Conservation (phyloP, 2,888 invertebrate genomes). For the Mythimna albipuncta region DNA sequence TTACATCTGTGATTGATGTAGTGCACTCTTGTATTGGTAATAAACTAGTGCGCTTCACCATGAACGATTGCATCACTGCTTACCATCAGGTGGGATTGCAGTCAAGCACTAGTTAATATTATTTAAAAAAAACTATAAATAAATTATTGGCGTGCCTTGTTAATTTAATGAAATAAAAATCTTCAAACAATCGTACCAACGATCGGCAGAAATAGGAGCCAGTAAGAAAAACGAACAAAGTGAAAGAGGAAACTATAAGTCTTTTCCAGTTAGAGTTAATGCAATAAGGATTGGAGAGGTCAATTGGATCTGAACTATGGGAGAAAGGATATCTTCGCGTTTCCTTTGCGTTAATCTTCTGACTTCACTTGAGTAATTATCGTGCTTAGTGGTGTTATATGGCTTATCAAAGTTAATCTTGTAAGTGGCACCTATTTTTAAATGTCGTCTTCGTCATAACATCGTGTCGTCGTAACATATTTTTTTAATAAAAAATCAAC, state of each 20-base stretch:
- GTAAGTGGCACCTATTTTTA: not conserved
- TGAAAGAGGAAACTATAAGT: slow-evolving; percentile 66
- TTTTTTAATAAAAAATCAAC: too few relatives aligned
- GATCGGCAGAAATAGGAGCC: slow-evolving; percentile 36
- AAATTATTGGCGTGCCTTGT: too few relatives aligned
- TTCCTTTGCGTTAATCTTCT: slow-evolving; percentile 44
- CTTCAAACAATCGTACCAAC: slow-evolving; percentile 3
- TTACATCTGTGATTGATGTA: too few relatives aligned
- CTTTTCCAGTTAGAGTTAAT: slow-evolving; percentile 61
- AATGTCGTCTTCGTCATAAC: too few relatives aligned
- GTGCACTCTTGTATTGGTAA: too few relatives aligned
- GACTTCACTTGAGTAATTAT: slow-evolving; percentile 33
- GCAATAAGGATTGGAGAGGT: slow-evolving; percentile 74
- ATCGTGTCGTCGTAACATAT: too few relatives aligned
- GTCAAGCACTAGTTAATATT: too few relatives aligned
- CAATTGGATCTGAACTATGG: slow-evolving; percentile 69
- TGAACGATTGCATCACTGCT: too few relatives aligned
- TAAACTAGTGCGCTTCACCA: too few relatives aligned
- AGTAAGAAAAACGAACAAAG: slow-evolving; percentile 57
- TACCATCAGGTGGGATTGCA: too few relatives aligned
- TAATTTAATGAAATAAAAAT: too few relatives aligned
- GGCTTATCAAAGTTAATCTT: slow-evolving; percentile 13
- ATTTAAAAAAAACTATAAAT: too few relatives aligned
- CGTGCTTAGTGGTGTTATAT: slow-evolving; percentile 10
- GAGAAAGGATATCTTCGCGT: slow-evolving; percentile 49